These are phyloP conservation scores for Formicarius rufipectus DNA, from an alignment of 2,113 vertebrate genomes.

Conservation along the genomic window DNA sequence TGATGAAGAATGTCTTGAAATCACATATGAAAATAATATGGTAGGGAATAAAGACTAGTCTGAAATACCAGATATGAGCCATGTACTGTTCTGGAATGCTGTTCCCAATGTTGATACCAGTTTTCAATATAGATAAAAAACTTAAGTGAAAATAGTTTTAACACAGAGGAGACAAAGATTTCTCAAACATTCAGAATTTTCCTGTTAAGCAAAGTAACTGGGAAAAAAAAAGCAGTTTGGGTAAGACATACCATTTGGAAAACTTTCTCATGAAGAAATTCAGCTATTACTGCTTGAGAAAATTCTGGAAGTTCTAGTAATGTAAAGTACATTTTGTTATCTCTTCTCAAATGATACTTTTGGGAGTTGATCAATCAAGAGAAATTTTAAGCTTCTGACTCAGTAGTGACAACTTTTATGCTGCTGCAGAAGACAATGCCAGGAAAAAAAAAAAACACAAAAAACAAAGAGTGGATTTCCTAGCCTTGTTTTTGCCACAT, in stretches of 20 bases:
- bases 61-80: neutral
- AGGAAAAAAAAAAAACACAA: neutral
- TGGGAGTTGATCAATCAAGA: neutral
- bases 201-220: neutral
- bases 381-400: neutral
- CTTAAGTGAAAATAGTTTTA: neutral
- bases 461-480: too few species aligned
- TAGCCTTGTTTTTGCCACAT: neutral
- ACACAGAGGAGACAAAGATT: neutral
- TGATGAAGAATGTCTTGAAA: neutral
- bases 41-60: neutral
- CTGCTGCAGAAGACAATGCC: neutral
- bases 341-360: neutral
- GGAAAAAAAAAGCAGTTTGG: neutral
- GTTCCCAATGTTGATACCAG: neutral
- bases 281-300: neutral
- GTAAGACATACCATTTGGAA: neutral
- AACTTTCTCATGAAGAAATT: neutral
- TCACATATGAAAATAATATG: neutral
- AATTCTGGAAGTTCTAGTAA: neutral
- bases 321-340: neutral
- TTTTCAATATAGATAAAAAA: neutral
- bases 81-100: neutral
- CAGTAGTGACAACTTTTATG: neutral
- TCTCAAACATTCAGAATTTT: neutral